Conservation (phyloP, 2,797 vertebrate genomes). For the Coranthus polyacanthus region DNA sequence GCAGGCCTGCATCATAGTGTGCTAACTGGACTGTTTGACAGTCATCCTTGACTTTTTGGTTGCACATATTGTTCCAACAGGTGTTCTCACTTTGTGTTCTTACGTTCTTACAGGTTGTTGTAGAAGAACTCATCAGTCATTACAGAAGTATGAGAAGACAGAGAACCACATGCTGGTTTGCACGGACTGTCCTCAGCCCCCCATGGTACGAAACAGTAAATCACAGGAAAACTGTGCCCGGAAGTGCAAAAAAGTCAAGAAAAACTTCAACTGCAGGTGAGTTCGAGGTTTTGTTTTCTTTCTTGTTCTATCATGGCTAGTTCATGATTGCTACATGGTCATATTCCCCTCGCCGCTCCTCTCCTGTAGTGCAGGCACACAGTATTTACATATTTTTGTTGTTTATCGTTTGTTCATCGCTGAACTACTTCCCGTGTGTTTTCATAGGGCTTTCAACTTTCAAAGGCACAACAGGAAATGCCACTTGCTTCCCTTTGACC, state of each 20-base stretch:
- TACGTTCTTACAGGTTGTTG: constrained; percentile 77
- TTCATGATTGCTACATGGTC: background rate
- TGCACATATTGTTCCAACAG: too few relatives aligned
- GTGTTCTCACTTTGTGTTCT: constrained; percentile 1
- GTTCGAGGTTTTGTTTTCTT: constrained; percentile 27
- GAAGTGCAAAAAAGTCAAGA: constrained; percentile 93
- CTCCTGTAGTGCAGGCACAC: background rate
- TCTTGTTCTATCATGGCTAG: constrained; percentile 14
- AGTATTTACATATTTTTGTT: constrained; percentile 73
- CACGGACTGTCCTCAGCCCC: constrained; percentile 85
- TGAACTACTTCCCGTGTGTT: constrained; percentile 62
- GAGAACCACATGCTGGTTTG: constrained; percentile 88
- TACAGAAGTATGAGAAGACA: constrained; percentile 94
- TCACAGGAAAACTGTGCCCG: constrained; percentile 92
- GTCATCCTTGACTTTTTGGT: too few relatives aligned
- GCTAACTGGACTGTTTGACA: too few relatives aligned
- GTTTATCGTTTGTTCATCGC: constrained; percentile 67
- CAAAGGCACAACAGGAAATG: constrained; percentile 94
- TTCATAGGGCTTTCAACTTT: constrained; percentile 94
- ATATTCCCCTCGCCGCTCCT: background rate
- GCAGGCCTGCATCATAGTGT: too few relatives aligned
- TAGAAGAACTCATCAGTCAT: constrained; percentile 77
- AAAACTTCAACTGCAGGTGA: constrained; percentile 94
- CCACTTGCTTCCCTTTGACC: constrained; percentile 95
- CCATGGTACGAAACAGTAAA: constrained; percentile 86